Evolutionary conservation across 1,140 invertebrate genomes (phyloP).

Genomic region (Drosophila nannoptera): DNA sequence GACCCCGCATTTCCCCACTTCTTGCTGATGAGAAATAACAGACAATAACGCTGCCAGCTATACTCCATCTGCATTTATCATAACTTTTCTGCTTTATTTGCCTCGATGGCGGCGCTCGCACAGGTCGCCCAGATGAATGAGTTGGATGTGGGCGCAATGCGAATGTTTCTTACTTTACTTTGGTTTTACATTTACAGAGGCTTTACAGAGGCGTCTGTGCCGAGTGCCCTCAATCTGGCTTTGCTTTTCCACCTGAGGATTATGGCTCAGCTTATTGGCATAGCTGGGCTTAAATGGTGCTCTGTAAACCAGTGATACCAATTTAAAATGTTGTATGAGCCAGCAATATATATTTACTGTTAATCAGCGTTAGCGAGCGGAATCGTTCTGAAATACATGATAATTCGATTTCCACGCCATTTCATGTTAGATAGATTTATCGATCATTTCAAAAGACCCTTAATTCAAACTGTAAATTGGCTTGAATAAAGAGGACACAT

Average conservation of each 20-base stretch:
- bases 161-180: conserved; percentile 45
- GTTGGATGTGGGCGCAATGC: conserved; percentile 3
- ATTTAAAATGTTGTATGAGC: background rate
- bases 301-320: background rate
- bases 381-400: too few relatives aligned
- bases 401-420: too few relatives aligned
- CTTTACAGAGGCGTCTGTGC: background rate
- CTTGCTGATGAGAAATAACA: conserved; percentile 73
- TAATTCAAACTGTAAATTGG: too few relatives aligned
- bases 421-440: too few relatives aligned
- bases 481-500: too few relatives aligned
- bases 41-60: conserved; percentile 71
- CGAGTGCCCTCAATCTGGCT: background rate
- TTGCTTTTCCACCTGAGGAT: conserved; percentile 26
- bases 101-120: conserved; percentile 54
- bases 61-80: conserved; percentile 77
- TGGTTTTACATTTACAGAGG: conserved; percentile 48
- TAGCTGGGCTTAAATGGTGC: background rate
- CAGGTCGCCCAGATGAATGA: conserved; percentile 17
- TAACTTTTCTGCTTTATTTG: conserved; percentile 73
- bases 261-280: conserved; percentile 27
- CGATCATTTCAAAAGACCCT: too few relatives aligned
- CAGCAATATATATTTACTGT: too few relatives aligned
- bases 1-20: conserved; percentile 12
- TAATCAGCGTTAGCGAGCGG: too few relatives aligned